Evolutionary conservation across 2,113 vertebrate genomes (phyloP), one percentile per base, ranked within the genome.

Genomic region (Cochlearius cochlearius): DNA sequence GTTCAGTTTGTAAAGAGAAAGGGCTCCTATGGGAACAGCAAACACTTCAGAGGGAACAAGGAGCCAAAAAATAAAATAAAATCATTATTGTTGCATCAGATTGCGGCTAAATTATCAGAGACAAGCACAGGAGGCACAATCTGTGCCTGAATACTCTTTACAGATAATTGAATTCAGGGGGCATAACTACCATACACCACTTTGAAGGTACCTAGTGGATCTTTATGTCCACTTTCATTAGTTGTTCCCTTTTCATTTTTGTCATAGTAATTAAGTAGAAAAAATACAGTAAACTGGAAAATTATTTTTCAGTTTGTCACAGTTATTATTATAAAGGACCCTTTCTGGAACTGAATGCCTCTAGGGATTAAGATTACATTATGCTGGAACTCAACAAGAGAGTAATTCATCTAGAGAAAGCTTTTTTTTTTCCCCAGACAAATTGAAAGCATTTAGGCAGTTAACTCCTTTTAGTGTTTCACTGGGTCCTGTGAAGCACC

Each of bases 51-150:
- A 10, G 1, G 29, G 55, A 96, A 83, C 9, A 55, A 62, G 66
- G n/a, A 95, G 53, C 34, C 55, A 87, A 59, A 90, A 92, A 93
- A 60, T 15, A 72, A 92, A 92, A 43, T 43, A 13, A 43, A 92
- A 47, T 59, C 12, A 87, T 82, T 94, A 78, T 8, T 90, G 41
- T 76, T 88, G 58, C 64, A 91, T 93, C 45, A 71, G 60, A 73
- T 36, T 88, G 68, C 10, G 17, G 62, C 81, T 95, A 95, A 93
- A 96, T 95, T 97, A 92, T 55, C 87, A 82, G 39, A 94, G 87
- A 84, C 89, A 89, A 86, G 75, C 81, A 94, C 18, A 79, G 82
- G 34, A 85, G 34, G 38, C 34, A n/a, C 64, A 94, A 71, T 88
- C 77, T 86, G 74, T 88, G 60, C 73, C 71, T 27, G 25, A 92